Conservation (phyloP, 1,140 invertebrate genomes). For the Dendroctonus valens region DNA sequence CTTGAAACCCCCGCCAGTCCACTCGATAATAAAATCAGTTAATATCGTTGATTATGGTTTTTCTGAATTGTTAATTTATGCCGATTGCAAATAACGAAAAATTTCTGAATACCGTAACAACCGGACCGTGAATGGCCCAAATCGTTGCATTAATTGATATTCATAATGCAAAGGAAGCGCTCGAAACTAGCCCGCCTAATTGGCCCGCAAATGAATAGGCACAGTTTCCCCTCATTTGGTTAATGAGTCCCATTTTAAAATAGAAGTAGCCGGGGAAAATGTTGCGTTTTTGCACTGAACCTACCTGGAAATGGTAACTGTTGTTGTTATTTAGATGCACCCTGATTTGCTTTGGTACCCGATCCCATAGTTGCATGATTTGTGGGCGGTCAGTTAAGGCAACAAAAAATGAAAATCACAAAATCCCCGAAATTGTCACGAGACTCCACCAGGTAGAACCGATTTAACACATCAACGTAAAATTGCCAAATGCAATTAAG, state of each 20-base stretch:
- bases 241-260: too few relatives aligned
- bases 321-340: conserved; percentile 26
- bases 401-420: conserved; percentile 7
- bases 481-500: neutral
- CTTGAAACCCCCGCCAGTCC: conserved; percentile 11
- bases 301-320: conserved; percentile 30
- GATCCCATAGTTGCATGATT: conserved; percentile 24
- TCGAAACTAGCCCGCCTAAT: too few relatives aligned
- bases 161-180: too few relatives aligned
- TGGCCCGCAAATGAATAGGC: too few relatives aligned
- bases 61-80: neutral
- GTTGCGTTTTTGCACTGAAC: neutral
- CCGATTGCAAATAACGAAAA: neutral
- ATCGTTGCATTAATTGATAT: too few relatives aligned
- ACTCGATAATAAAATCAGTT: conserved; percentile 1
- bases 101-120: too few relatives aligned
- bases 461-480: conserved; percentile 10
- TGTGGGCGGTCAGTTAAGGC: neutral
- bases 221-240: too few relatives aligned
- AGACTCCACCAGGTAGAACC: conserved; percentile 2
- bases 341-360: conserved; percentile 8
- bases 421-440: neutral
- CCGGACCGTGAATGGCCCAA: too few relatives aligned
- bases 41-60: neutral
- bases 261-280: too few relatives aligned